Evolutionary conservation across 2,113 vertebrate species (phyloP), one percentile per base, ranked within the genome.

Genomic region (Gobius niger): DNA sequence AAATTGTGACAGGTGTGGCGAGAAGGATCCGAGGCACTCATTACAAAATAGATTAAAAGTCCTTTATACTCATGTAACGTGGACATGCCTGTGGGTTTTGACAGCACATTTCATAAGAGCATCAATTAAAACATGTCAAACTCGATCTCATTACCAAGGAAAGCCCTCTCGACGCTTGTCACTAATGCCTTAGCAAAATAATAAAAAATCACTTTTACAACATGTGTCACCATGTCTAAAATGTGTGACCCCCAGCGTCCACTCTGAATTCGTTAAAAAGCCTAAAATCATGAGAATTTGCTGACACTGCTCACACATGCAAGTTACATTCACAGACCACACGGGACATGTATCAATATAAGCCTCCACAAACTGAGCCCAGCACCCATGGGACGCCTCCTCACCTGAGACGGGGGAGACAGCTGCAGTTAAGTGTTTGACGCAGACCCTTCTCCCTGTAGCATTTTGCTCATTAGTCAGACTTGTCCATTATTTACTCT

Each of bases 361-460:
- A 65, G 44, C 67, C 59, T 64, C 8, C 41, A 16, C 64, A 70
- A 53, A 68, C 70, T 67, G 65, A 68, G 64, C 70, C 19, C 75
- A 60, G 53, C 65, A 50, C 74, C 60, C 44, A 50, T 59, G 75
- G 79, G 72, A 65, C 61, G 14, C 5, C 40, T 60, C 61, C 47
- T 72, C 72, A 70, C 75, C 11, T 1, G 64, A 60, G 81, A 81
- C 71, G 61, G 50, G 7, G 15, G 16, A 59, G 65, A 70, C 53
- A 65, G 76, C 72, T 66, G 62, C 52, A 59, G 67, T 44, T 51
- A 75, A 72, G 65, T 77, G 65, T 51, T 2, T 67, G 72, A 77
- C 74, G 19, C 50, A 42, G 51, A 13, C 66, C 49, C 12, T 53
- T 71, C 51, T 65, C 67, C 59, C 65, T 8, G 1, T 57, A 71